phyloP scores from a whole-genome alignment of 2,797 vertebrate genomes.

The Clarias laeviceps region DNA sequence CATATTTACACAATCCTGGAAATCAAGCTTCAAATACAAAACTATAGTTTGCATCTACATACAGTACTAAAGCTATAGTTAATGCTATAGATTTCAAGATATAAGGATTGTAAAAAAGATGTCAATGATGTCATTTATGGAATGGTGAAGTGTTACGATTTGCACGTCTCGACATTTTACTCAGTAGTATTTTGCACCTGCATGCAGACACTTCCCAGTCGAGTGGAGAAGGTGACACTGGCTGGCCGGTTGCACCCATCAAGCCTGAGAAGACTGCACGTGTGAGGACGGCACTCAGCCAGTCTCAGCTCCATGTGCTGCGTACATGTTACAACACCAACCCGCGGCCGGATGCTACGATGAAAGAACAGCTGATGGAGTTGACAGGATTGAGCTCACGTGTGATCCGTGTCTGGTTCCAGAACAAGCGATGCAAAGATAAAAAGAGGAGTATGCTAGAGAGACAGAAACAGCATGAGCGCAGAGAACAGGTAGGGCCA shows the following conservation, averaged over 20 bases:
- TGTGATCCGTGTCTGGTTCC: conserved; percentile 98
- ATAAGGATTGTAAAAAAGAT: not conserved
- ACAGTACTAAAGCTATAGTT: not conserved
- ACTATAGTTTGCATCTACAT: not conserved
- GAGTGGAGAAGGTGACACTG: not conserved
- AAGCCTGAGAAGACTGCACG: conserved; percentile 88
- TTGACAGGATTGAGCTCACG: conserved; percentile 93
- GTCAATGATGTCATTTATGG: not conserved
- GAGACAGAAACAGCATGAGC: conserved; percentile 85
- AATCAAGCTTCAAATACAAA: not conserved
- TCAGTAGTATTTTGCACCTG: conserved; percentile 5
- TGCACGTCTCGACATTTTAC: not conserved
- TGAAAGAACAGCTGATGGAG: conserved; percentile 97
- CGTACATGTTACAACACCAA: conserved; percentile 94
- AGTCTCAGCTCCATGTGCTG: conserved; percentile 92
- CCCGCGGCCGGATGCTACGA: conserved; percentile 91
- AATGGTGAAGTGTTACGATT: not conserved
- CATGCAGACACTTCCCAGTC: conserved; percentile 28
- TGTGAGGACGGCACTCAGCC: conserved; percentile 91
- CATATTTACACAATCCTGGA: not conserved
- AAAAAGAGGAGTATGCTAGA: conserved; percentile 91
- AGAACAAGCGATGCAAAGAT: conserved; percentile 98
- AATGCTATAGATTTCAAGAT: not conserved
- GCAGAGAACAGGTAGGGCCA: not conserved
- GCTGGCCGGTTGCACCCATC: conserved; percentile 11